Base-by-base conservation (phyloP, 2,888 invertebrate species). In the Xanthia icteritia region DNA sequence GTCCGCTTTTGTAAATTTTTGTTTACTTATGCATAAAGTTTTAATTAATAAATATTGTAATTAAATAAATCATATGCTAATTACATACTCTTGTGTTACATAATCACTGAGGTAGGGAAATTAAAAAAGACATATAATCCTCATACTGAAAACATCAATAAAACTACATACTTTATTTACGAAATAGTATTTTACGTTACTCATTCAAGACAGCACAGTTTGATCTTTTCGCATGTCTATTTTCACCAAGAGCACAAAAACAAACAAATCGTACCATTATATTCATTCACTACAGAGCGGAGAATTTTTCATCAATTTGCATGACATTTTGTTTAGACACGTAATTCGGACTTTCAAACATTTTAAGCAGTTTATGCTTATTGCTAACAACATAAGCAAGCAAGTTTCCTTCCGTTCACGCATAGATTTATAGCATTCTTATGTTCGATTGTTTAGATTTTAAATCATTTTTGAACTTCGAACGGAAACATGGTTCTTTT, bases 351-450 rank as follows among this genome's bases (percentile, higher is more conserved):
- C 71, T 73, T 67, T 76, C 67, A 78, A 85, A 85, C 73, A 79
- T 83, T 76, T 73, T 60, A 76, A 80, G 63, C 70, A 69, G 68
- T 75, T 77, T 76, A 82, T 73, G 69, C 36, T 70, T 69, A 69
- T 68, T 84, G 63, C 76, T 48, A 69, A 65, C 68, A 63, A 56
- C 56, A 54, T 63, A 66, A 66, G 56, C 76, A 51, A 75, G 45
- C 31, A 48, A 66, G 64, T 76, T 81, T 82, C 79, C 81, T 81
- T 87, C 81, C 87, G 74, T 70, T 78, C 54, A 74, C 67, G 66
- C 70, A 73, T 76, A 69, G 54, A 71, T 5, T 81, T 75, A 76
- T 67, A 48, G 13, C 27, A 36, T 45, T 65, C 31, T 66, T 48
- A 65, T 27, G 64, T 75, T 73, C 27, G 60, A 64, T 64, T 84